phyloP scores from a whole-genome alignment of 1,140 invertebrate species.

The Meloidogyne floridensis region DNA sequence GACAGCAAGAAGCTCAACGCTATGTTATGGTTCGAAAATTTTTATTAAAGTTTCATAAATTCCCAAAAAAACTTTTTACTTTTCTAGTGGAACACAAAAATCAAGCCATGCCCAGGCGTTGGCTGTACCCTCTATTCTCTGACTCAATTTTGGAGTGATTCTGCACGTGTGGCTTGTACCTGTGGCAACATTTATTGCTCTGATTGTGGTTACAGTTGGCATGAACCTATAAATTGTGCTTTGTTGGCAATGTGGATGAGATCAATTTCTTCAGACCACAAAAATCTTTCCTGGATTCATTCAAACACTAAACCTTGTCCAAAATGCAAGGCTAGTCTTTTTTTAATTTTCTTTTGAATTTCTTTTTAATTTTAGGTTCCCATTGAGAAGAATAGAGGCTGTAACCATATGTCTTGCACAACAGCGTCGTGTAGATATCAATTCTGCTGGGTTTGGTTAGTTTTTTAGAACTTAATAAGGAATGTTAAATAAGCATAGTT shows the following conservation, averaged over 20 bases:
- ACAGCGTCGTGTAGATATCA: slow-evolving; percentile 94
- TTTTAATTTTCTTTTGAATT: background rate
- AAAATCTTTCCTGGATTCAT: slow-evolving; percentile 98
- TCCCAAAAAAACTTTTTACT: background rate
- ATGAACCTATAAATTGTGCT: slow-evolving; percentile 94
- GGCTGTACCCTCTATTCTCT: slow-evolving; percentile 93
- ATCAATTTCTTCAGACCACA: slow-evolving; percentile 97
- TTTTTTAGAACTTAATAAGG: background rate
- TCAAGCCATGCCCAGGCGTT: slow-evolving; percentile 94
- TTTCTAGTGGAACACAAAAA: slow-evolving; percentile 84
- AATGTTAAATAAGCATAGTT: too few species aligned
- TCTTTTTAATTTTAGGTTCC: slow-evolving; percentile 77
- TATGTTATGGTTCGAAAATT: background rate
- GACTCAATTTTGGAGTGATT: slow-evolving; percentile 84
- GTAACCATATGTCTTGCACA: slow-evolving; percentile 98
- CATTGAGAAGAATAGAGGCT: slow-evolving; percentile 98
- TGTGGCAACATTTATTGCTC: slow-evolving; percentile 76
- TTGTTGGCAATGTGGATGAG: slow-evolving; percentile 94
- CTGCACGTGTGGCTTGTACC: slow-evolving; percentile 87
- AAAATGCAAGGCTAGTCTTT: slow-evolving; percentile 49
- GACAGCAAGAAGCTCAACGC: background rate
- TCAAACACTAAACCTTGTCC: slow-evolving; percentile 84
- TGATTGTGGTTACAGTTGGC: slow-evolving; percentile 95
- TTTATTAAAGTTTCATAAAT: too few species aligned
- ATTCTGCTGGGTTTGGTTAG: slow-evolving; percentile 91